Base-by-base conservation (phyloP, 2,113 vertebrate genomes). In the Pollimyrus isidori region DNA sequence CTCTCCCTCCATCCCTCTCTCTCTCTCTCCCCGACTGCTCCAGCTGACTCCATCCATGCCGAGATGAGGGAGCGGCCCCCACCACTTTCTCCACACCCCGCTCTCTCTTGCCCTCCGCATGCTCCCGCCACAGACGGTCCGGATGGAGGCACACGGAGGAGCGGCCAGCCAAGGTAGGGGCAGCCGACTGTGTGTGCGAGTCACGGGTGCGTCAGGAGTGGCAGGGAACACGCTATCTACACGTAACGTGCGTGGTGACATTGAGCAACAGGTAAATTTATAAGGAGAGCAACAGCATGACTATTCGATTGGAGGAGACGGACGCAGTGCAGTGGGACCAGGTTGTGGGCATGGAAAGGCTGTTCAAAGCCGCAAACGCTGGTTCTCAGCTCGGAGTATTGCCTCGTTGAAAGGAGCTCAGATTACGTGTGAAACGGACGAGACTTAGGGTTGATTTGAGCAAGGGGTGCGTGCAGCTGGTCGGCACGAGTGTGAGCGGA, bases 141-240 rank as follows among this genome's bases (percentile, higher is more conserved):
- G 94, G 94, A 98, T 98, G 97, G 97, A 97, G 96, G 94, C 95
- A 89, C 96, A 96, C 91, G 95, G 95, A 94, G 95, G 96, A 95
- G 94, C 96, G 92, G 93, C 92, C 91, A 95, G 93, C 90, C 95
- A 95, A 97, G 97, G 97, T 98, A 95, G 95, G 95, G 93, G 90
- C 52, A 56, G 73, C 50, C 11, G 35, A 76, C 19, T 49, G 45
- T n/a, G 30, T 17, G 69, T 76, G 69, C 11, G 73, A 80, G 35
- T 80, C 73, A 80, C 35, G 5, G 35, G 73, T 39, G 19, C 42
- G 30, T 80, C 73, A 21, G 69, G 13, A 39, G 69, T 4, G 35
- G 73, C 15, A 19, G 35, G 73, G 35, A 80, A 80, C 35, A 80
- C 73, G 35, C 19, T 80, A 80, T 42, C 73, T 80, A 80, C 15